Percentiles rank a stretch among this genome's conserved stretches.
Evolutionary conservation across 2,113 vertebrate genomes (phyloP).

Genomic region (Ictalurus punctatus): DNA sequence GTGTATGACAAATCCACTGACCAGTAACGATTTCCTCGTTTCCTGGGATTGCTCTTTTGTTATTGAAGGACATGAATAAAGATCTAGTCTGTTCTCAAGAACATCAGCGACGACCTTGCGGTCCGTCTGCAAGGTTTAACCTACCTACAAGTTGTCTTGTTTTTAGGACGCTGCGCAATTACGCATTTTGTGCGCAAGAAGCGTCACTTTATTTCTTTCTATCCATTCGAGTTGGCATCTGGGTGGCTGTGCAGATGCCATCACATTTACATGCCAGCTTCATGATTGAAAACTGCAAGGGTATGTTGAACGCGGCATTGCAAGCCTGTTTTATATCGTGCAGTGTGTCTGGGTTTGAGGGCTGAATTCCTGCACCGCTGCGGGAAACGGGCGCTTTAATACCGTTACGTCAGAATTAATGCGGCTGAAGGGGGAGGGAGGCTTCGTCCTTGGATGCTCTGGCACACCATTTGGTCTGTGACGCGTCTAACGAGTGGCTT

Average conservation of each 20-base stretch:
- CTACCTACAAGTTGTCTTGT: constrained; percentile 39
- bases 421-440: constrained; percentile 24
- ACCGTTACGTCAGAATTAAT: constrained; percentile 48
- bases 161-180: constrained; percentile 50
- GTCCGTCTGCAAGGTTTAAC: constrained; percentile 14
- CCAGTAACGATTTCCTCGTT: neutral
- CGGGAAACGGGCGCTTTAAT: constrained; percentile 38
- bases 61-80: neutral
- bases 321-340: neutral
- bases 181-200: constrained; percentile 43
- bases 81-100: constrained; percentile 5
- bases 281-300: neutral
- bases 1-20: neutral
- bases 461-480: neutral
- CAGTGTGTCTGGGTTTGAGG: neutral
- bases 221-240: neutral
- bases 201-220: neutral
- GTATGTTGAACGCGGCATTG: neutral
- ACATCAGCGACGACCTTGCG: constrained; percentile 54
- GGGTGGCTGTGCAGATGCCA: constrained; percentile 29
- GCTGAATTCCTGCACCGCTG: constrained; percentile 22
- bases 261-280: constrained; percentile 2
- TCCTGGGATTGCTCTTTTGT: neutral
- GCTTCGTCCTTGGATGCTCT: constrained; percentile 14
- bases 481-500: constrained; percentile 15